These are phyloP conservation scores for Tadarida brasiliensis DNA, from an alignment of 2,797 vertebrate species.

Conservation along the genomic window DNA sequence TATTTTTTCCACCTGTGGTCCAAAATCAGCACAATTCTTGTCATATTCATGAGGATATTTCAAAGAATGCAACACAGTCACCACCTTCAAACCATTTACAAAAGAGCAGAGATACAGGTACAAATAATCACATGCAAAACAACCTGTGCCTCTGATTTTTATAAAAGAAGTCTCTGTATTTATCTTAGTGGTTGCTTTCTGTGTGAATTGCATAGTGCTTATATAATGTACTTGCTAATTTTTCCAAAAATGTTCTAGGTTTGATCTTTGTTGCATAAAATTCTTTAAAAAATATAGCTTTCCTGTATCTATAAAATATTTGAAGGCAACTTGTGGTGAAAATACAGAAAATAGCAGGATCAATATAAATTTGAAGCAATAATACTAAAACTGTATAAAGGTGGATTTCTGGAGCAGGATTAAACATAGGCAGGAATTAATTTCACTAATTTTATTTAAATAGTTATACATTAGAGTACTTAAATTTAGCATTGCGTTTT, in stretches of 20 bases:
- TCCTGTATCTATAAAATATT: background rate
- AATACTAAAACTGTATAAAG: background rate
- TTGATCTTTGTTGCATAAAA: background rate
- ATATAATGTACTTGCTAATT: background rate
- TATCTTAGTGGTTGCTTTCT: background rate
- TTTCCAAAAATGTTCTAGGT: conserved; percentile 17
- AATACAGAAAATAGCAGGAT: background rate
- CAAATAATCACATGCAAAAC: background rate
- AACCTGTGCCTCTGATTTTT: background rate
- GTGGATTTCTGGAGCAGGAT: background rate
- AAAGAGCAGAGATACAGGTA: background rate
- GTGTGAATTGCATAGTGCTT: background rate
- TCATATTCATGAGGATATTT: background rate
- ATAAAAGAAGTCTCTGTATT: background rate
- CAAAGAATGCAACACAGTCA: background rate
- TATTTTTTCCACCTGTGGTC: background rate
- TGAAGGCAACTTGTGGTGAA: background rate
- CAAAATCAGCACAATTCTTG: background rate
- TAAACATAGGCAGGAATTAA: background rate
- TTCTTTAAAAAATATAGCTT: background rate
- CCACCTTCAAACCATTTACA: background rate
- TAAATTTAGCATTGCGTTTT: background rate
- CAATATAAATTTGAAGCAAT: conserved; percentile 41
- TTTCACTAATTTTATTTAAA: background rate
- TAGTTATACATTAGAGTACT: background rate